These are phyloP conservation scores for Plectrocnemia conspersa DNA, from an alignment of 1,140 invertebrate genomes.

Conservation along the genomic window DNA sequence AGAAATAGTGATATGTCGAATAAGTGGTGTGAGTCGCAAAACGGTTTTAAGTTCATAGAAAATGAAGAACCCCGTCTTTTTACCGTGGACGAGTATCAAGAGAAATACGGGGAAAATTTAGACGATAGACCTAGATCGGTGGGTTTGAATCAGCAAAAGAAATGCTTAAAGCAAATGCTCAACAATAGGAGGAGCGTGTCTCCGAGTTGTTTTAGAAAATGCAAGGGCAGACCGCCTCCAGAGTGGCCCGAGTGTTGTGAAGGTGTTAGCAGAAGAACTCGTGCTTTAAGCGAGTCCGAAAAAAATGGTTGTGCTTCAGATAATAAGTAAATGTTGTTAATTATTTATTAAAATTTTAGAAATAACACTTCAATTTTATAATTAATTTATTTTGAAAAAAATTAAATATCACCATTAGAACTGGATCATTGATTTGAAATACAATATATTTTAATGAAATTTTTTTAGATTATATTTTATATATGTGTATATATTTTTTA, in stretches of 20 bases:
- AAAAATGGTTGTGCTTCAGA: slow-evolving; percentile 19
- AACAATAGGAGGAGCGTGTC: slow-evolving; percentile 32
- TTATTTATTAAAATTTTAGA: background rate
- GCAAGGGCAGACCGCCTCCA: slow-evolving; percentile 25
- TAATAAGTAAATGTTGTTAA: slow-evolving; percentile 15
- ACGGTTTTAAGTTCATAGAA: slow-evolving; percentile 24
- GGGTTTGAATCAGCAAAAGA: slow-evolving; percentile 19
- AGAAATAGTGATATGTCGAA: slow-evolving; percentile 2
- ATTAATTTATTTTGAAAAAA: slow-evolving; percentile 23
- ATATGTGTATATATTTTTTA: too few species aligned
- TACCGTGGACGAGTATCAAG: slow-evolving; percentile 26
- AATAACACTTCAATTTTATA: background rate
- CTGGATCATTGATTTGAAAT: too few species aligned
- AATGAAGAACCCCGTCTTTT: slow-evolving; percentile 31
- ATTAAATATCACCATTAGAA: too few species aligned
- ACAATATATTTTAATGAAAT: too few species aligned
- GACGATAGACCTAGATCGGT: slow-evolving; percentile 17
- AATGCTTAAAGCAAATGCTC: slow-evolving; percentile 16
- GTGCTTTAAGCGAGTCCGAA: slow-evolving; percentile 32
- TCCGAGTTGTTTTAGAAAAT: slow-evolving; percentile 30
- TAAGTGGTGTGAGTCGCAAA: slow-evolving; percentile 8
- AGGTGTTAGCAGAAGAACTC: slow-evolving; percentile 17
- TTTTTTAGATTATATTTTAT: too few species aligned
- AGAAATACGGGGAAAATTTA: slow-evolving; percentile 6
- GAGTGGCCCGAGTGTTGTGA: slow-evolving; percentile 22